Conservation (phyloP, 2,888 invertebrate species). For the Ochropleura plecta region DNA sequence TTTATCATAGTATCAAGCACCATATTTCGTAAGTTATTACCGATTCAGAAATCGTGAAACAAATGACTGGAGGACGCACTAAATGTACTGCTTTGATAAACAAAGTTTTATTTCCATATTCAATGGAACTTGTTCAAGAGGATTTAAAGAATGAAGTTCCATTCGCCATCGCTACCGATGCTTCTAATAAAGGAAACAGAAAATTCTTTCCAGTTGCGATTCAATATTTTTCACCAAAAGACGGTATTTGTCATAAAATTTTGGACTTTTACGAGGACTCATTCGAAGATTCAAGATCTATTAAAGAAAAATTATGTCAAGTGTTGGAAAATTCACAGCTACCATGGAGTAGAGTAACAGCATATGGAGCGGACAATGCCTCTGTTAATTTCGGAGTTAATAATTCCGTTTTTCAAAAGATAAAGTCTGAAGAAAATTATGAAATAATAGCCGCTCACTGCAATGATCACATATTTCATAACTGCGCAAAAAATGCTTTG, state of each 20-base stretch:
- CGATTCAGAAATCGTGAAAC: constrained; percentile 50
- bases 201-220: constrained; percentile 44
- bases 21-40: constrained; percentile 50
- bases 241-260: constrained; percentile 36
- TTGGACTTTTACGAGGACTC: constrained; percentile 25
- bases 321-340: constrained; percentile 38
- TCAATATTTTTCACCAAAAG: constrained; percentile 25
- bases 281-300: constrained; percentile 42
- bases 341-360: constrained; percentile 14
- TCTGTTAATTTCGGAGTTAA: constrained; percentile 48
- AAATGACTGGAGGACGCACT: constrained; percentile 57
- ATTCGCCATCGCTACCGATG: constrained; percentile 51
- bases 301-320: constrained; percentile 30
- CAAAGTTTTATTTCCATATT: constrained; percentile 51
- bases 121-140: constrained; percentile 45
- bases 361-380: constrained; percentile 51
- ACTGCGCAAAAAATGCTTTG: too few relatives aligned
- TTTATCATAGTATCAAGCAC: constrained; percentile 61
- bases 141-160: constrained; percentile 15
- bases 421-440: too few relatives aligned
- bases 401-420: background rate
- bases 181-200: constrained; percentile 52
- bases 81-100: constrained; percentile 58
- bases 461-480: background rate
- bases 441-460: too few relatives aligned